These are phyloP conservation scores for Lytechinus pictus DNA, from an alignment of 35 echinoderm and acorn worm species.

Conservation along the genomic window DNA sequence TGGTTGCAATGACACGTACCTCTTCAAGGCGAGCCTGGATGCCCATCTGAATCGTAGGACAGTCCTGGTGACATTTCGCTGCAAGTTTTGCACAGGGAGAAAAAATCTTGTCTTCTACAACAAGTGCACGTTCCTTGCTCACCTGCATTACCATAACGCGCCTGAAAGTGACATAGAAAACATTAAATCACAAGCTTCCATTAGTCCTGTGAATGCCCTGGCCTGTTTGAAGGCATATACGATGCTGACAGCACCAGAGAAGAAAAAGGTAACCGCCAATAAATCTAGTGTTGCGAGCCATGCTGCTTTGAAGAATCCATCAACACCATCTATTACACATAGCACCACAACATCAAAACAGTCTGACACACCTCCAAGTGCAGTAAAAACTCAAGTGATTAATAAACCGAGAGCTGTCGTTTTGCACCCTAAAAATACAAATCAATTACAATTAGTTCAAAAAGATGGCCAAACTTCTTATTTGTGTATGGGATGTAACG, in stretches of 20 bases:
- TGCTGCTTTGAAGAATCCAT: not conserved
- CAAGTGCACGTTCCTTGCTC: constrained; percentile 49
- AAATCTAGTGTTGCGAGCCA: not conserved
- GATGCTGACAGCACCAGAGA: not conserved
- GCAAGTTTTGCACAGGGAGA: constrained; percentile 22
- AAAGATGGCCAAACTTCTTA: not conserved
- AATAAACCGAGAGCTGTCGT: not conserved
- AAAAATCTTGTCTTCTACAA: constrained; percentile 19
- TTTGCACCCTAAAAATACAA: not conserved
- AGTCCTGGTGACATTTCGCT: not conserved
- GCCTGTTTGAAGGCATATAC: constrained; percentile 8
- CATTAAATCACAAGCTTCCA: not conserved
- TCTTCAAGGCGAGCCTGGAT: constrained; percentile 40
- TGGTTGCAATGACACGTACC: constrained; percentile 14
- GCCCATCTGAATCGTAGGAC: constrained; percentile 11
- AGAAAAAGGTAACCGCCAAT: not conserved
- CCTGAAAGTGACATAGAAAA: not conserved
- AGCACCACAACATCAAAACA: not conserved
- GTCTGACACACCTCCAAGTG: not conserved
- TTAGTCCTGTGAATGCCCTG: not conserved
- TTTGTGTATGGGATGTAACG: not conserved
- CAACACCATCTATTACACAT: not conserved
- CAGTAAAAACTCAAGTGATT: not conserved
- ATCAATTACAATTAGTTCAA: not conserved
- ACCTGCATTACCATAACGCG: not conserved